These are phyloP conservation scores for Mesorhabditis sp. DNA, from an alignment of 2,888 invertebrate genomes.

Conservation along the genomic window DNA sequence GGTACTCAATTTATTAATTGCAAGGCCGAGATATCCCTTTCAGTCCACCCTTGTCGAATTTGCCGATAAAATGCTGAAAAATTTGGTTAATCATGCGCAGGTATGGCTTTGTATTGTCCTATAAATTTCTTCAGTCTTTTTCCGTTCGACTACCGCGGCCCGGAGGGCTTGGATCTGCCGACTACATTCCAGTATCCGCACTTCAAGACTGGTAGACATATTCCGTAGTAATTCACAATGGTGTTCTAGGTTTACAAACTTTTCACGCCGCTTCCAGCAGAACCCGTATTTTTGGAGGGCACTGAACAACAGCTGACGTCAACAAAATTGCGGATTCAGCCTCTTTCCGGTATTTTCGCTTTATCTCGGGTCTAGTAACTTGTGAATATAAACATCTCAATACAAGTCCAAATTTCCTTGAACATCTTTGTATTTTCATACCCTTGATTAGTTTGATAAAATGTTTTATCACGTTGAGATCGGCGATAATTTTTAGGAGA, in stretches of 20 bases:
- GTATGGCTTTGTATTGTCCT: background rate
- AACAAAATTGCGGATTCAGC: background rate
- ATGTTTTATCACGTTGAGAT: background rate
- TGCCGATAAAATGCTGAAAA: slow-evolving; percentile 83
- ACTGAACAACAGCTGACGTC: slow-evolving; percentile 21
- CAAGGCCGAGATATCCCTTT: slow-evolving; percentile 10
- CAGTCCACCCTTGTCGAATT: slow-evolving; percentile 63
- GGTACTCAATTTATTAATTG: background rate
- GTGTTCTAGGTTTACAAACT: slow-evolving; percentile 67
- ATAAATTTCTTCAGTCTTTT: slow-evolving; percentile 71
- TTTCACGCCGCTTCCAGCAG: slow-evolving; percentile 75
- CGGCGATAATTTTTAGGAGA: background rate
- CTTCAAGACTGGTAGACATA: slow-evolving; percentile 84
- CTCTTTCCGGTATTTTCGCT: background rate
- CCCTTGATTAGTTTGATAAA: background rate
- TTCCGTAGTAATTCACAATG: background rate
- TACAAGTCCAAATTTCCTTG: background rate
- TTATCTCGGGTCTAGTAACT: background rate
- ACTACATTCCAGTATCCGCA: slow-evolving; percentile 80
- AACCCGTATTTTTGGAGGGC: slow-evolving; percentile 41
- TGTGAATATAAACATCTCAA: too few species aligned
- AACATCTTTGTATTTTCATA: background rate
- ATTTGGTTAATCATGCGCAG: slow-evolving; percentile 79
- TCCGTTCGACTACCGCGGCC: slow-evolving; percentile 66
- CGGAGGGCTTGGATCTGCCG: slow-evolving; percentile 50